Evolutionary conservation across 2,888 invertebrate genomes (phyloP), one percentile per base, ranked within the genome.

Genomic region (Eupelmus urozonus): DNA sequence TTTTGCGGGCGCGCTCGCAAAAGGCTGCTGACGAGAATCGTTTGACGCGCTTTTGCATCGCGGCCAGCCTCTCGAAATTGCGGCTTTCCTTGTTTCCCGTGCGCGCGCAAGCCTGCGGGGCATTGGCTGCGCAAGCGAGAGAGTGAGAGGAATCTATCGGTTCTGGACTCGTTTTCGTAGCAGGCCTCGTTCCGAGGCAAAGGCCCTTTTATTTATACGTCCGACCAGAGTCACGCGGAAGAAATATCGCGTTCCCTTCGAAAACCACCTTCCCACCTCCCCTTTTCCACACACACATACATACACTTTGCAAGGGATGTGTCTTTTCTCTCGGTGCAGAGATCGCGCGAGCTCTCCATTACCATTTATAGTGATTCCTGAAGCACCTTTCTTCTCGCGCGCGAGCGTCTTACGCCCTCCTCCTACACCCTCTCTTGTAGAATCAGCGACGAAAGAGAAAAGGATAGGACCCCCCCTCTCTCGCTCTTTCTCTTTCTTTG

Each of bases 301-400:
- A n/a, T n/a, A n/a, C n/a, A n/a, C 9, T 34, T 34, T 34, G 3
- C 9, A 20, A 53, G 20, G 16, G 45, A 45, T 45, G 16, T 16
- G 13, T 45, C 9, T 45, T 34, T 16, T 2, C 45, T 2, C 16
- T 7, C 16, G 45, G 53, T 9, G 42, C 5, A 51, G 45, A 25
- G 49, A 62, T 18, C n/a, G 60, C 40, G 76, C 40, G 51, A 40
- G 81, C 82, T 86, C 86, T 86, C 86, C 85, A 89, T 89, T 89
- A 88, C 87, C 89, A 89, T 89, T 89, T 89, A 89, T 89, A 89
- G 89, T 89, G 89, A 89, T 88, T 88, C 86, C 83, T 85, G 86
- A 88, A 87, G 84, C 85, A 84, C 83, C 84, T 83, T 81, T 83
- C 81, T 81, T 79, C 81, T 72, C 79, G 73, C 78, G 74, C 74